Evolutionary conservation across 2,888 invertebrate species (phyloP), one percentile per base, ranked within the genome.

Genomic region (Aricia artaxerxes): DNA sequence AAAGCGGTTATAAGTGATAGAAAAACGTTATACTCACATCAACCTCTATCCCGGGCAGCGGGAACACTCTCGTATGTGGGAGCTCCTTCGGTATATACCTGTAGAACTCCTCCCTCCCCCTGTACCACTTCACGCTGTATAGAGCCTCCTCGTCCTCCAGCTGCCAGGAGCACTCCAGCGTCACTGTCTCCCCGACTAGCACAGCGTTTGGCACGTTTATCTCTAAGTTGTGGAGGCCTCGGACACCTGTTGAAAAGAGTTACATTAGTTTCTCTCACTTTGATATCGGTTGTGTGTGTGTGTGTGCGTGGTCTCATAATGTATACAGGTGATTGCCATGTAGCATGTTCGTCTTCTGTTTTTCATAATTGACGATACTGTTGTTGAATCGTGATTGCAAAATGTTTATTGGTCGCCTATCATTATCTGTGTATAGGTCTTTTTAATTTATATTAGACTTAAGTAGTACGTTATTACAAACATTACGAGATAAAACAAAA

Each of bases 81-180:
- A 96, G 90, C 88, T 97, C 97, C 87, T 97, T 97, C 2, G 97
- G 97, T 83, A 97, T 96, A 88, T 96, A 97, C 88, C 97, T 95
- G 93, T 96, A 97, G 95, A 97, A 97, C 89, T 97, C 97, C 82
- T 96, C 95, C 16, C 95, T 87, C 6, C 97, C 97, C 84, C 97
- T 95, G 93, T 97, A 97, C 97, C 97, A 97, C 90, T 97, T 97
- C 83, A 97, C 97, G 80, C 97, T 96, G 91, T 97, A 97, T 16
- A 97, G 91, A 1, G 96, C 95, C 84, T 97, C 97, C 77, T 94
- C 94, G 82, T 96, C 96, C 88, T 97, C 96, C 80, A 97, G 92
- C 89, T 97, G 96, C 95, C 97, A 97, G 83, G 95, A 95, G 91
- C 97, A 97, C 85, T 96, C 96, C 82, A 97, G 92, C 73, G 96